These are phyloP conservation scores for Actinopyga echinites DNA, from an alignment of 53 echinoderm and acorn worm species.

Conservation along the genomic window DNA sequence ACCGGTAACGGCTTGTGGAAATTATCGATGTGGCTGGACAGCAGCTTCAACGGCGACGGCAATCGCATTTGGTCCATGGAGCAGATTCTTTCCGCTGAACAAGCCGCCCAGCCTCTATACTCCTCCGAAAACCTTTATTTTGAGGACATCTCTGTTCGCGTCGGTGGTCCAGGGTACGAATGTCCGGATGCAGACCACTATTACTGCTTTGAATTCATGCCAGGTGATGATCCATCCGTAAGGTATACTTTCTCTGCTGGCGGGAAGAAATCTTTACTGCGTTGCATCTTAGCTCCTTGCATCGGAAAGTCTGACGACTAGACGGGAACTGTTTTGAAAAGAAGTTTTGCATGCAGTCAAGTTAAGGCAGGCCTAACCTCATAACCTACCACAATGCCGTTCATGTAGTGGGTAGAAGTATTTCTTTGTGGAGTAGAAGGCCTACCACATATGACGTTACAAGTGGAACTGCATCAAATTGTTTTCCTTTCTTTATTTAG, in stretches of 20 bases:
- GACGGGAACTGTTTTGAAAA: too few relatives aligned
- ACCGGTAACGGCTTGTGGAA: slow-evolving; percentile 25
- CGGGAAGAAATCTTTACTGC: not conserved
- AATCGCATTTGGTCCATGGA: slow-evolving; percentile 1
- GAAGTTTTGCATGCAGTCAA: too few relatives aligned
- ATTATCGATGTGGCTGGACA: slow-evolving; percentile 30
- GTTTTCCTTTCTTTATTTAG: too few relatives aligned
- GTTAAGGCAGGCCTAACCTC: too few relatives aligned
- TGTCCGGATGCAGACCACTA: not conserved
- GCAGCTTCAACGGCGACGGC: not conserved
- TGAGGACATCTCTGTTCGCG: not conserved
- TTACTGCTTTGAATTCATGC: not conserved
- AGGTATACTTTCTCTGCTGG: not conserved
- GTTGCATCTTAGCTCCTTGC: slow-evolving; percentile 15
- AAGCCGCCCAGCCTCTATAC: not conserved
- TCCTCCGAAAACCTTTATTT: not conserved
- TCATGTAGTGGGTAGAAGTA: too few relatives aligned
- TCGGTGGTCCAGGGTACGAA: not conserved
- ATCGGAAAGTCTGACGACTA: not conserved
- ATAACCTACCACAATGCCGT: too few relatives aligned
- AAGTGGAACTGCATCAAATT: too few relatives aligned
- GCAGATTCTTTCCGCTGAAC: slow-evolving; percentile 5
- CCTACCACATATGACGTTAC: too few relatives aligned
- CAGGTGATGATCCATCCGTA: not conserved
- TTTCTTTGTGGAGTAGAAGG: too few relatives aligned